phyloP scores from a whole-genome alignment of 2,113 vertebrate species.

The Heterocephalus glaber region DNA sequence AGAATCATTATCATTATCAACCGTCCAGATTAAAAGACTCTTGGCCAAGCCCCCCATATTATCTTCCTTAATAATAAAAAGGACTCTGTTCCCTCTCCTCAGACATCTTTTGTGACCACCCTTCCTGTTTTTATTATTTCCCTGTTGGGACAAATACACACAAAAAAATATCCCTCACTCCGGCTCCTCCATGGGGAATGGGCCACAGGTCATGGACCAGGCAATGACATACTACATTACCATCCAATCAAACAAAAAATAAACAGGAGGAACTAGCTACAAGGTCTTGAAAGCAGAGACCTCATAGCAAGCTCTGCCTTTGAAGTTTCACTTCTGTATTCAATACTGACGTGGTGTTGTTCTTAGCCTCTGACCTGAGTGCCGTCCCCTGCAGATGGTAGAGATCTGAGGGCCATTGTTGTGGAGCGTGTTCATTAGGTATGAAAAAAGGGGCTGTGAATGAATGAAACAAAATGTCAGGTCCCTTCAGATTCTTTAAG shows the following conservation, averaged over 20 bases:
- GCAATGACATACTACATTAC: constrained; percentile 74
- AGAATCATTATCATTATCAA: constrained; percentile 54
- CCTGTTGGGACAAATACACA: constrained; percentile 62
- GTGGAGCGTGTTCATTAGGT: constrained; percentile 79
- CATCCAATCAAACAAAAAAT: constrained; percentile 79
- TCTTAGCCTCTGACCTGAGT: constrained; percentile 77
- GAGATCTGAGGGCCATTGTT: constrained; percentile 83
- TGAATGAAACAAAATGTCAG: constrained; percentile 81
- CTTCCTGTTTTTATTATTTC: constrained; percentile 72
- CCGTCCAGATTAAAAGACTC: constrained; percentile 74
- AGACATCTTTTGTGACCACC: constrained; percentile 61
- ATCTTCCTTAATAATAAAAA: constrained; percentile 68
- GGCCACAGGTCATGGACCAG: constrained; percentile 68
- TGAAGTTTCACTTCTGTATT: constrained; percentile 81
- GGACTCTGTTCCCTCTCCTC: constrained; percentile 57
- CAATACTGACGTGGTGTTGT: constrained; percentile 68
- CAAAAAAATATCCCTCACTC: constrained; percentile 55
- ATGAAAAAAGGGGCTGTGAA: constrained; percentile 80
- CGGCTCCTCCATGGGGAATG: constrained; percentile 64
- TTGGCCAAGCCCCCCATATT: constrained; percentile 63
- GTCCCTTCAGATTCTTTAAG: constrained; percentile 73
- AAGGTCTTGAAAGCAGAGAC: constrained; percentile 79
- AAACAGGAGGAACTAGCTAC: constrained; percentile 77
- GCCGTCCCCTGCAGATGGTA: constrained; percentile 76
- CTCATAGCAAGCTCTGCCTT: constrained; percentile 75